Base-by-base conservation (phyloP, 2,888 invertebrate species). In the Cantharis rustica region DNA sequence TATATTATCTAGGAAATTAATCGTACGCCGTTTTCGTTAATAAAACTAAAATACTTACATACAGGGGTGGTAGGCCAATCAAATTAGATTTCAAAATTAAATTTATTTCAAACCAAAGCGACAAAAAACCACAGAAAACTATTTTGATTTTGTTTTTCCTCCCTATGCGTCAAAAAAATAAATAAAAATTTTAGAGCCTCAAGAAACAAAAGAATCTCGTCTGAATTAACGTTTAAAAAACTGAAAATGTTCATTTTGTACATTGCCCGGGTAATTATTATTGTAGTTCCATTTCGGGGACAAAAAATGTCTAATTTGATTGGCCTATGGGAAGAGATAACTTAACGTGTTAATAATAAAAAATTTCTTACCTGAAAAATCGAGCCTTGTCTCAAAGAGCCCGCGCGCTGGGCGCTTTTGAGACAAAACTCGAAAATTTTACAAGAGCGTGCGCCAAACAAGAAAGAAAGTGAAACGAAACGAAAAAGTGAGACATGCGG, bases 401-500 rank as follows among this genome's bases (percentile, higher is more conserved):
- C 13, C 13, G 3, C 11, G 4, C 4, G 4, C 13, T 31, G 13
- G 13, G 31, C 1, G 4, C 4, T 3, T 13, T 31, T 47, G 47
- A 47, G 47, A 66, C 16, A 16, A 63, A 66, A 23, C 17, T 66
- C 17, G 16, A 63, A 66, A 20, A 66, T 13, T n/a, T 66, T 17
- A 17, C 17, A 66, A 23, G 20, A 17, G n/a, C 64, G 16, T 66
- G 64, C 64, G 15, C 17, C 64, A 66, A 66, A 66, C 64, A 20
- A 31, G 16, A 13, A 66, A n/a, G 17, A 66, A 66, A 66, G 17
- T 66, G 23, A 66, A 66, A 66, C n/a, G 47, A 47, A 47, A 66
- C 16, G 7, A 66, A 66, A 20, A 79, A 75, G 47, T 77, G 73
- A 75, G 72, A 77, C 79, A 77, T 69, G 73, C 70, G 23, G 74